phyloP scores from a whole-genome alignment of 1,140 invertebrate genomes.

The Drosophila orosa region DNA sequence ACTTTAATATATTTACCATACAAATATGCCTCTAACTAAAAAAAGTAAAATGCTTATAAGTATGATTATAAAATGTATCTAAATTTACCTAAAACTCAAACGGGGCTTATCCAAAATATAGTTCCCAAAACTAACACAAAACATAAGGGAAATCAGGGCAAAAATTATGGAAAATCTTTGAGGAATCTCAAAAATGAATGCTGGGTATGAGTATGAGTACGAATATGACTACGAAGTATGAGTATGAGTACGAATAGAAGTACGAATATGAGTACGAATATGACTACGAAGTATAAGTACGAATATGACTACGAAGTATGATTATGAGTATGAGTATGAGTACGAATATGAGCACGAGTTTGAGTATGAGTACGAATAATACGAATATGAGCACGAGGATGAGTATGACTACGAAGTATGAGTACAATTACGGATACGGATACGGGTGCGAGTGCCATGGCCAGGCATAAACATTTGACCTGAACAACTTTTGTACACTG shows the following conservation, averaged over 20 bases:
- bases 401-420: background rate
- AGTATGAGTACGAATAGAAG: background rate
- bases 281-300: background rate
- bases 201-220: background rate
- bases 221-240: background rate
- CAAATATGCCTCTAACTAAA: too few relatives aligned
- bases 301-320: background rate
- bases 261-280: background rate
- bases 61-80: too few relatives aligned
- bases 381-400: background rate
- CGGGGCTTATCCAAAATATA: too few relatives aligned
- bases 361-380: background rate
- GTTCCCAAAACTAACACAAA: conserved; percentile 10
- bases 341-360: background rate
- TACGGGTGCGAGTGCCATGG: conserved; percentile 24
- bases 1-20: too few relatives aligned
- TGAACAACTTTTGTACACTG: conserved; percentile 49
- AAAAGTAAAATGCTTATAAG: too few relatives aligned
- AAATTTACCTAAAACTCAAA: too few relatives aligned
- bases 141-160: background rate
- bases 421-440: conserved; percentile 15
- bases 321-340: background rate
- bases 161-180: background rate
- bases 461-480: conserved; percentile 57
- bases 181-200: conserved; percentile 31